Evolutionary conservation across 2,113 vertebrate species (phyloP), one percentile per base, ranked within the genome.

Genomic region (Ornithorhynchus anatinus): DNA sequence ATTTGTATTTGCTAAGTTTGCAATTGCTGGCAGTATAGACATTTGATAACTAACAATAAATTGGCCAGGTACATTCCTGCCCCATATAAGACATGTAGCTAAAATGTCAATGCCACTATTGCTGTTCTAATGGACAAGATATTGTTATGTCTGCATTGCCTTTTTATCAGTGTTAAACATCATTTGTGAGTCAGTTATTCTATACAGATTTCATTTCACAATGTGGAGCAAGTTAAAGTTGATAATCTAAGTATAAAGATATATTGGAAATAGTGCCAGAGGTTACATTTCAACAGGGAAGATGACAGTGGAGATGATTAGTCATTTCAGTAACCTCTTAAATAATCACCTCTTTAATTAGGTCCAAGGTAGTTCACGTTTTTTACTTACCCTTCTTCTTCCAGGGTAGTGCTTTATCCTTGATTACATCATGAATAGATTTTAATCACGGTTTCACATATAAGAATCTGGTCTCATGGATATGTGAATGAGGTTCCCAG

Each of bases 1-100:
- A 67, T 33, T 77, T 81, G 79, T 48, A 42, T 60, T 77, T 85
- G 75, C 81, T 80, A 70, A 80, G 54, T 47, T 75, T 77, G 42
- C 45, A 68, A 77, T 52, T 64, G 36, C 70, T 77, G 80, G 69
- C 77, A 57, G 68, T 50, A 65, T 78, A 77, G 47, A 50, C 47
- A 73, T 60, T 80, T 72, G 37, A 54, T 80, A 75, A 70, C 45
- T 75, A 58, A 51, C 60, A 54, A 37, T 70, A 75, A 61, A 67
- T 61, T 57, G 36, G 51, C 62, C 69, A 75, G 64, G 73, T 64
- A 63, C 47, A 75, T 70, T 82, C 75, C 58, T 84, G 59, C 67
- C 59, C 69, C n/a, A n/a, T n/a, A n/a, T n/a, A n/a, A n/a, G n/a
- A 77, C 43, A 79, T 52, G 60, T 84, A 53, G 72, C 69, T n/a